phyloP scores from a whole-genome alignment of 2,113 vertebrate genomes.

The Scomber japonicus region DNA sequence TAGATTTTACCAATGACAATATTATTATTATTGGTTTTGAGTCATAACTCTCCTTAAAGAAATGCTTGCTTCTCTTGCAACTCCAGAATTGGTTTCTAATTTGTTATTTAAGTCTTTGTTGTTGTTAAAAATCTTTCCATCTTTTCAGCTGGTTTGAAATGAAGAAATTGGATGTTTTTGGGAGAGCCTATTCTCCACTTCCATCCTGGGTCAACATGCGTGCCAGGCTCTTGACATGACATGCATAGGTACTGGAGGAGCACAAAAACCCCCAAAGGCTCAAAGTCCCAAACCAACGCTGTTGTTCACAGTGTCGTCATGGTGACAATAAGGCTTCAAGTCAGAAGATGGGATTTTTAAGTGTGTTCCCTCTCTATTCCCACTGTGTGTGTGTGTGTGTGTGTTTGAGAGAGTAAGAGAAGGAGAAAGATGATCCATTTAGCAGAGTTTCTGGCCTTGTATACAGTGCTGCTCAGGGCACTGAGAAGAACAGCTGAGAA shows the following conservation, averaged over 20 bases:
- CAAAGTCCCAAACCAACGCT: conserved; percentile 53
- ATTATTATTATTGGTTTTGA: conserved; percentile 68
- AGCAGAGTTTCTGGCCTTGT: conserved; percentile 38
- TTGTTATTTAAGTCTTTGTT: conserved; percentile 41
- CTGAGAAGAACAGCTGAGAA: conserved; percentile 68
- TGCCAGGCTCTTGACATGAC: conserved; percentile 58
- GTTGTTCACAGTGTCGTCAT: conserved; percentile 76
- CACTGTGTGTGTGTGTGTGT: conserved; percentile 7
- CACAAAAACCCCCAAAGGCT: conserved; percentile 51
- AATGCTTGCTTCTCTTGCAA: conserved; percentile 30
- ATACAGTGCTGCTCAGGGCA: conserved; percentile 33
- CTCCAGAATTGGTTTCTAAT: conserved; percentile 30
- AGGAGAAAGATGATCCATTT: conserved; percentile 36
- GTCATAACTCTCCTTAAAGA: conserved; percentile 26
- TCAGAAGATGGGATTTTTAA: conserved; percentile 64
- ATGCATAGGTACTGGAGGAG: conserved; percentile 43
- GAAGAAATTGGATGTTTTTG: conserved; percentile 1
- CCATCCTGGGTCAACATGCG: conserved; percentile 13
- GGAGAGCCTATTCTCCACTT: conserved; percentile 13
- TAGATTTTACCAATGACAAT: conserved; percentile 61
- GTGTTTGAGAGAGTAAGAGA: conserved; percentile 3
- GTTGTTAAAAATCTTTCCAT: not conserved
- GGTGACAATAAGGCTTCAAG: conserved; percentile 65
- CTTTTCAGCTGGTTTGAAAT: conserved; percentile 31
- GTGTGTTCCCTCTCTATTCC: conserved; percentile 11